Evolutionary conservation across 2,797 vertebrate species (phyloP), one percentile per base, ranked within the genome.

Genomic region (Nyctalus aviator): DNA sequence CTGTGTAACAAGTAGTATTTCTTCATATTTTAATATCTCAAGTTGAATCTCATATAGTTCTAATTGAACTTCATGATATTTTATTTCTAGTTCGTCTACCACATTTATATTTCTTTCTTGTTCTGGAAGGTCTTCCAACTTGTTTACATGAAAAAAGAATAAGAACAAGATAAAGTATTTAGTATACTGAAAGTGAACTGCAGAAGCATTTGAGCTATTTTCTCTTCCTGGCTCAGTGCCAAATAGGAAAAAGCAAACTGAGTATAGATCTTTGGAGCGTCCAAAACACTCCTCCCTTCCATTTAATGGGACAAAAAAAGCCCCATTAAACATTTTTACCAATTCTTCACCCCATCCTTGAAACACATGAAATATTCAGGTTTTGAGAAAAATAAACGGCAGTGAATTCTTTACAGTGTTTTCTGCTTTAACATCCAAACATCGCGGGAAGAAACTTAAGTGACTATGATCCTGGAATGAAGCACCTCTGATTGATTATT

Each of bases 1-100:
- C 97, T 99, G 99, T 76, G 99, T 98, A 96, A 99, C 87, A 90
- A 99, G 98, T 84, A 99, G 98, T 97, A 98, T 98, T 97, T 99
- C 99, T 98, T 99, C 99, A 50, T 99, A 98, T 97, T 98, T 99
- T 97, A 99, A 96, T 96, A 99, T 98, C 97, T 99, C 99, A 84
- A 99, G 98, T 96, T 99, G 99, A 96, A 99, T 96, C 87, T 99
- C 99, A 21, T 99, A 99, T 7, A 99, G 97, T 69, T 99, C 99
- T 95, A 99, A 97, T 69, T 99, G 99, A 4, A 98, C 98, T 97
- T 99, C 99, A 25, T 99, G 99, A 97, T 99, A 99, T 41, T 98
- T 98, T 96, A 99, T 98, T 98, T 99, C 99, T 97, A 99, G 98
- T 93, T 98, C 98, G 90, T 99, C 98, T 62, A 99, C 98, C 0